Base-by-base conservation (phyloP, 2,113 vertebrate genomes). In the Saccopteryx leptura region DNA sequence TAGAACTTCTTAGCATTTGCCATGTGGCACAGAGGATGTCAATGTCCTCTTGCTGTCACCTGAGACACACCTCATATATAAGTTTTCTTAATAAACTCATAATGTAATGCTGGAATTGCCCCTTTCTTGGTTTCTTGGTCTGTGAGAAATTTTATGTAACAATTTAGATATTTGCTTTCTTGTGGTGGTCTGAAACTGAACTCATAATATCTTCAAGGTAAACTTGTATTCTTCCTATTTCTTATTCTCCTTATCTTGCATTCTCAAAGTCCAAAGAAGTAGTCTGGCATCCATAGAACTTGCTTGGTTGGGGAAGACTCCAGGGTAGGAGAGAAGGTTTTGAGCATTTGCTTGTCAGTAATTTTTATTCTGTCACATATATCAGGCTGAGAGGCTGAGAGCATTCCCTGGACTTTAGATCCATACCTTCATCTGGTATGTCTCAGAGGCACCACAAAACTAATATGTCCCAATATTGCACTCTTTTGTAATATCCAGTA, bases 261-360 rank as follows among this genome's bases (percentile, higher is more conserved):
- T 78, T 72, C 24, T 48, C 39, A 79, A 92, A 85, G 50, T 65
- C 80, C 33, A 60, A 84, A 88, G 69, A 76, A 96, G 82, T 61
- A 82, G 12, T 60, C 48, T 89, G 71, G 46, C 50, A 92, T 54
- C 58, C 21, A 68, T 19, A 89, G 39, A 72, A 54, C 50, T 79
- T 50, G 39, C 68, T 83, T 71, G 69, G 31, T 39, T 26, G 80
- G 72, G 31, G 46, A 80, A 80, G n/a, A 80, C 31, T 94, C 19
- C 21, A 74, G 24, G 23, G 6, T 3, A 2, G 14, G 58, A 88
- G n/a, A 24, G 58, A 78, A 82, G 21, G 12, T 83, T 91, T 48
- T 72, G 39, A 72, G 5, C 39, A 74, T 85, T 76, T 88, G 11
- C 15, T 48, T 81, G 28, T 50, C 88, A 69, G 5, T 66, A 87